Base-by-base conservation (phyloP, 2,888 invertebrate genomes). In the Plagiodera versicolora region DNA sequence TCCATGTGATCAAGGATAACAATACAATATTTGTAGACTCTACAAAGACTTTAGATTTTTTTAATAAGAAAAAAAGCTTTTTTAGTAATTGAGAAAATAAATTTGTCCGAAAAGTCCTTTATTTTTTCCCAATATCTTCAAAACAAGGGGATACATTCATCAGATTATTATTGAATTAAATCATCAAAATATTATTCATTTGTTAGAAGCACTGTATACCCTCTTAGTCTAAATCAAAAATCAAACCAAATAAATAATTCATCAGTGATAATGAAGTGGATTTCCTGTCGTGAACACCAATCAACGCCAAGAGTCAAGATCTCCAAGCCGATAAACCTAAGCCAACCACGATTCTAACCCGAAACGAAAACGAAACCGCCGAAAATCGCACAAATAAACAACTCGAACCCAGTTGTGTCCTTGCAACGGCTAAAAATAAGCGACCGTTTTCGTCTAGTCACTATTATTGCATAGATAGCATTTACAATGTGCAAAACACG, bases 391-490 rank as follows among this genome's bases (percentile, higher is more conserved):
- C 60, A 62, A 56, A 62, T 47, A 56, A 62, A 58, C 50, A 51
- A 54, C 51, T 47, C 44, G 50, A 58, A 58, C 51, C 48, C 46
- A 30, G 48, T 50, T 28, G 66, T 72, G 73, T 65, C 71, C 69
- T 69, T 68, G 70, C 64, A 39, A 14, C 65, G 58, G 69, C 71
- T 74, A 74, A 75, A 77, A 76, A 75, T 75, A 75, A 39, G 39
- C 39, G 14, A 74, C 73, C 72, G 70, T 74, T 75, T 74, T 79
- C 75, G 77, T 78, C 79, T 79, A 77, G 77, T 78, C 78, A 72
- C 79, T 77, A 79, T 77, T 79, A 78, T 77, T 79, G 78, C 76
- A 78, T 78, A 78, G 78, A 77, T 77, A 77, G 75, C 74, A 70
- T 58, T 58, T 70, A 74, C 72, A 74, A 74, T 73, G 73, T 71